phyloP scores from a whole-genome alignment of 2,113 vertebrate genomes.

The Recurvirostra avosetta region DNA sequence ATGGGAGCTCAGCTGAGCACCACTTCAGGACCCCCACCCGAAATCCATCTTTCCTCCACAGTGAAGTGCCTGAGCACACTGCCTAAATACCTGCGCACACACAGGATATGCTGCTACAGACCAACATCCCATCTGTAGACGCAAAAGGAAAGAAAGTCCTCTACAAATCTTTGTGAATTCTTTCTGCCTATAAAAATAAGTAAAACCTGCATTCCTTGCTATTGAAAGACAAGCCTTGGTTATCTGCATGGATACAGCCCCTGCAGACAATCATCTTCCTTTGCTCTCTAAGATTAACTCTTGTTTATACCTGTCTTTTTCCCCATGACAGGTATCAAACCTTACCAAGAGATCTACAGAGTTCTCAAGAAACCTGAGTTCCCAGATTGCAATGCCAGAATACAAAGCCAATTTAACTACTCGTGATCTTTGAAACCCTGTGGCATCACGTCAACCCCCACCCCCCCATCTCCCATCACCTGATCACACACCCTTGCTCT shows the following conservation, averaged over 20 bases:
- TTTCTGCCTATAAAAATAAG: background rate
- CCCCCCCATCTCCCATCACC: background rate
- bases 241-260: background rate
- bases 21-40: background rate
- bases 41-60: background rate
- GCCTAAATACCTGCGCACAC: background rate
- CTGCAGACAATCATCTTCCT: background rate
- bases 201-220: background rate
- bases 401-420: background rate
- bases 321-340: background rate
- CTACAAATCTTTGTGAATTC: background rate
- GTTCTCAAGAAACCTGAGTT: background rate
- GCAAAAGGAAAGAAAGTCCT: background rate
- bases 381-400: background rate
- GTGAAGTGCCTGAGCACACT: background rate
- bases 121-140: background rate
- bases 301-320: background rate
- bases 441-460: background rate
- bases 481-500: background rate
- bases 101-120: background rate
- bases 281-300: background rate
- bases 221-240: background rate
- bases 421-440: background rate
- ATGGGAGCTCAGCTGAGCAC: background rate
- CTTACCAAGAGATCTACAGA: background rate